Evolutionary conservation across 2,797 vertebrate genomes (phyloP).

Genomic region (Diplodus puntazzo): DNA sequence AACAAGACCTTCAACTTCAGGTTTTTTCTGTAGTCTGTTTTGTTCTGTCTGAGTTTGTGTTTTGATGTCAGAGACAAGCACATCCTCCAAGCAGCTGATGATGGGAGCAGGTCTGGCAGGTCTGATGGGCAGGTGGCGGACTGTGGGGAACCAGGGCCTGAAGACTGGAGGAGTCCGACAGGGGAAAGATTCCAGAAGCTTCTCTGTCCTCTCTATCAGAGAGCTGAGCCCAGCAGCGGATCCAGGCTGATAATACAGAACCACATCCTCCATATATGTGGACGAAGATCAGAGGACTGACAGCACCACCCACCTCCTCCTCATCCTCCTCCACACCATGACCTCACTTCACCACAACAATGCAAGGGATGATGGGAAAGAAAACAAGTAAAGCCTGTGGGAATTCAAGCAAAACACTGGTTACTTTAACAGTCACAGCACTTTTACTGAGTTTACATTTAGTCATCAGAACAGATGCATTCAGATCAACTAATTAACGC

Average conservation of each 20-base stretch:
- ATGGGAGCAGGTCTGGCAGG: constrained; percentile 87
- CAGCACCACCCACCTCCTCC: constrained; percentile 1
- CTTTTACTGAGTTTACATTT: background rate
- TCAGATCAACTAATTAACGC: background rate
- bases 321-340: constrained; percentile 13
- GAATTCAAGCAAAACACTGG: background rate
- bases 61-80: background rate
- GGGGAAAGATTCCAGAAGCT: constrained; percentile 88
- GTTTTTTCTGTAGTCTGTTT: background rate
- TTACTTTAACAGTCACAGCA: background rate
- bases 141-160: constrained; percentile 89
- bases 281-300: background rate
- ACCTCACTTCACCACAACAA: constrained; percentile 2
- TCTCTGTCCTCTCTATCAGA: constrained; percentile 85
- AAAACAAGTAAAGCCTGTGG: background rate
- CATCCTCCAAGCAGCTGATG: constrained; percentile 71
- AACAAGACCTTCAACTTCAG: accelerated
- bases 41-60: background rate
- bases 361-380: background rate
- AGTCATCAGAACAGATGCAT: background rate
- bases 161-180: constrained; percentile 84
- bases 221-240: constrained; percentile 70
- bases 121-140: constrained; percentile 85
- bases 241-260: constrained; percentile 88
- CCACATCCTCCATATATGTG: constrained; percentile 89